These are phyloP conservation scores for Aethes cnicana DNA, from an alignment of 2,888 invertebrate genomes.

Conservation along the genomic window DNA sequence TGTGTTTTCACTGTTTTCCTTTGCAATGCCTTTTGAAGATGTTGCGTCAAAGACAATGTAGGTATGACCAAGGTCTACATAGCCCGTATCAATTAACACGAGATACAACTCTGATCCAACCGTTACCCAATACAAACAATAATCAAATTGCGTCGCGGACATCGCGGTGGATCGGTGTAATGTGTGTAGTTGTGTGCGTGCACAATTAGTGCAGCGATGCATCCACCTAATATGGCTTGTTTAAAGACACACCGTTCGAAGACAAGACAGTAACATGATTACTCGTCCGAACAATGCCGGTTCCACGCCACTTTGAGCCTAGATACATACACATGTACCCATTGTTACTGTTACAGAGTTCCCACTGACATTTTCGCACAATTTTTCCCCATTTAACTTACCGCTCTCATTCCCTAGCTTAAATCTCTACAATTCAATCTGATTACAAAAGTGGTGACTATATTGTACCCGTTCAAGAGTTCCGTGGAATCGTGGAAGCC, in stretches of 20 bases:
- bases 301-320: constrained; percentile 57
- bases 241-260: constrained; percentile 6
- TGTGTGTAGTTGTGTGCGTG: too few relatives aligned
- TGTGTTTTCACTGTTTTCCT: too few relatives aligned
- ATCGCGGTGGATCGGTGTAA: too few relatives aligned
- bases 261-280: constrained; percentile 16
- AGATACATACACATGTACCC: constrained; percentile 61
- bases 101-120: too few relatives aligned
- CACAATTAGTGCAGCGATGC: not conserved
- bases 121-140: too few relatives aligned
- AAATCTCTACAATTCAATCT: constrained; percentile 23
- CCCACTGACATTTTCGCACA: constrained; percentile 71
- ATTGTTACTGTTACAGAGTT: constrained; percentile 54
- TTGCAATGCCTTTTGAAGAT: too few relatives aligned
- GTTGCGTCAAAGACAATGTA: too few relatives aligned
- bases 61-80: too few relatives aligned
- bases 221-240: too few relatives aligned
- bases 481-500: not conserved
- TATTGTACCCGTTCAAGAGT: not conserved
- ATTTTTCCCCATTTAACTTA: constrained; percentile 66
- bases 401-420: constrained; percentile 39
- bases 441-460: constrained; percentile 14
- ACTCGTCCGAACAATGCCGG: constrained; percentile 50
- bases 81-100: too few relatives aligned
- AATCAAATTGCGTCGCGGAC: too few relatives aligned